These are phyloP conservation scores for Galeruca laticollis DNA, from an alignment of 2,888 invertebrate species.

Conservation along the genomic window DNA sequence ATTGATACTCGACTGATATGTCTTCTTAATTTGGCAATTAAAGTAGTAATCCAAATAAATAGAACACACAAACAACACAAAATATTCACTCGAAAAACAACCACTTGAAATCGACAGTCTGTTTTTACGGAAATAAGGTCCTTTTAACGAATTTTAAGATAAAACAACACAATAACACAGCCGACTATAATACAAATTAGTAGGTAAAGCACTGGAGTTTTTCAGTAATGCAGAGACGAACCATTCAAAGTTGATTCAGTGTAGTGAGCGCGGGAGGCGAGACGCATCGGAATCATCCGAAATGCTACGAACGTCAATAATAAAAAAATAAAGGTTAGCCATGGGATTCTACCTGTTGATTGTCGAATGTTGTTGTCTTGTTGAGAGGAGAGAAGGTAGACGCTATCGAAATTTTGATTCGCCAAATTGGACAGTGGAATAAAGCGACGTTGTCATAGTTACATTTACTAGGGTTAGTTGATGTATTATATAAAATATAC, in stretches of 20 bases:
- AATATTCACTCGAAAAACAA: not conserved
- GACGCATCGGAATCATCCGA: slow-evolving; percentile 56
- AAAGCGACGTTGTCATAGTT: not conserved
- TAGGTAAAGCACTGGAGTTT: slow-evolving; percentile 56
- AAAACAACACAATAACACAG: not conserved
- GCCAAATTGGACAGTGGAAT: slow-evolving; percentile 11
- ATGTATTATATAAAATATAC: no score
- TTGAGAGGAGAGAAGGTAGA: slow-evolving; percentile 3
- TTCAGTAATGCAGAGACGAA: slow-evolving; percentile 53
- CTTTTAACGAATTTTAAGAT: not conserved
- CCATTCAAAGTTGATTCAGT: slow-evolving; percentile 47
- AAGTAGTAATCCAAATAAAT: not conserved
- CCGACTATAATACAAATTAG: slow-evolving; percentile 52
- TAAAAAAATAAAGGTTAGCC: slow-evolving; percentile 51
- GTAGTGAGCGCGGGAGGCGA: slow-evolving; percentile 55
- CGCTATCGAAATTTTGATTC: slow-evolving; percentile 22
- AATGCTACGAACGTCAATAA: slow-evolving; percentile 47
- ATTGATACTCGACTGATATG: no score
- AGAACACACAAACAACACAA: not conserved
- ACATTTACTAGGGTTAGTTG: no score
- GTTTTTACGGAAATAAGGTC: not conserved
- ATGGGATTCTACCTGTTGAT: slow-evolving; percentile 54
- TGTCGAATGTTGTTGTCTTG: slow-evolving; percentile 29
- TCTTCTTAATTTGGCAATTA: not conserved
- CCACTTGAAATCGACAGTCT: not conserved